phyloP scores from a whole-genome alignment of 2,888 invertebrate genomes.

The Anticlea derivata region DNA sequence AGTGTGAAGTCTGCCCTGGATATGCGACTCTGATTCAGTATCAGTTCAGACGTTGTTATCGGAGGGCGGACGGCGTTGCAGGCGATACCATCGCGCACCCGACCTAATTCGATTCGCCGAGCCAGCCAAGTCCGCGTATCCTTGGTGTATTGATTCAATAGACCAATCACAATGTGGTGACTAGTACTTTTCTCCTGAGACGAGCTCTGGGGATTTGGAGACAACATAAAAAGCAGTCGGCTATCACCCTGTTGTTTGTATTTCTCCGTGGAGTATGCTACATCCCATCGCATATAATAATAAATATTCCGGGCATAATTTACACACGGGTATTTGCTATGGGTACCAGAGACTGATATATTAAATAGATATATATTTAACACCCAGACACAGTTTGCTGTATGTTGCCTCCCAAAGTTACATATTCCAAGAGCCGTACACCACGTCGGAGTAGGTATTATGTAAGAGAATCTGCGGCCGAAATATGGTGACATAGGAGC shows the following conservation, averaged over 20 bases:
- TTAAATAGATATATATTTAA: too few species aligned
- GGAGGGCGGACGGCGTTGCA: constrained; percentile 56
- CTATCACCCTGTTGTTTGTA: too few species aligned
- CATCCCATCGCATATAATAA: too few species aligned
- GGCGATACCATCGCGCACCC: constrained; percentile 67
- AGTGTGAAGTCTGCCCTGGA: background rate
- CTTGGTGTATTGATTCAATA: constrained; percentile 29
- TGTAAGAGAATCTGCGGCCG: constrained; percentile 24
- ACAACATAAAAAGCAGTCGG: too few species aligned
- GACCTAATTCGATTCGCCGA: constrained; percentile 75
- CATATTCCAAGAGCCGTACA: background rate
- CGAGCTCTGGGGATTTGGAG: too few species aligned
- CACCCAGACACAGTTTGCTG: too few species aligned
- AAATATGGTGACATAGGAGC: constrained; percentile 24
- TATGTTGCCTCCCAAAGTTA: background rate
- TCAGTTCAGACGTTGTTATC: constrained; percentile 56
- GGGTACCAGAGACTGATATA: too few species aligned
- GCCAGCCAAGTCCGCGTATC: constrained; percentile 46
- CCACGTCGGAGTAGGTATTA: constrained; percentile 16
- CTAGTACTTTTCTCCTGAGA: too few species aligned
- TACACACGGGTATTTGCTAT: too few species aligned
- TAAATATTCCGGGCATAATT: too few species aligned
- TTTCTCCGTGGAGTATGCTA: too few species aligned
- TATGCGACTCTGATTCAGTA: constrained; percentile 19
- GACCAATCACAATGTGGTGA: background rate